Evolutionary conservation across 1,140 invertebrate genomes (phyloP).

Genomic region (Aphidius ervi): DNA sequence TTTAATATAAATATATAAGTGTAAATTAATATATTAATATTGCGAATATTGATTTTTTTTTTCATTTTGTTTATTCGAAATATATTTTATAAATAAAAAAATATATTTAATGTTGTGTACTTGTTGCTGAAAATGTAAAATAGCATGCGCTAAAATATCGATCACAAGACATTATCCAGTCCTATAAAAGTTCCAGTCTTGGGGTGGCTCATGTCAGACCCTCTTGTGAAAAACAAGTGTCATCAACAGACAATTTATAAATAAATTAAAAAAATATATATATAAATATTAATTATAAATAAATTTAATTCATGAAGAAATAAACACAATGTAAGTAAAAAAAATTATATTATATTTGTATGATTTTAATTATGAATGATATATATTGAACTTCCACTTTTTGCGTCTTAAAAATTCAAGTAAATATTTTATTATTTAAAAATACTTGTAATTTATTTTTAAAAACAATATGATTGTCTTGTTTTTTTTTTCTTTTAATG

Average conservation of each 20-base stretch:
- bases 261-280: not conserved
- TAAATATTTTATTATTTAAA: not conserved
- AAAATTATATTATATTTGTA: too few relatives aligned
- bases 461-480: not conserved
- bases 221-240: constrained; percentile 21
- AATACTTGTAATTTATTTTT: not conserved
- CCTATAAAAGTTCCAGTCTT: constrained; percentile 32
- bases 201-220: constrained; percentile 24
- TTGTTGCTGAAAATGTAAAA: constrained; percentile 17
- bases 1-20: too few relatives aligned
- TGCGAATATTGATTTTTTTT: too few relatives aligned
- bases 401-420: not conserved
- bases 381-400: too few relatives aligned
- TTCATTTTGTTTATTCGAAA: too few relatives aligned
- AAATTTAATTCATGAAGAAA: constrained; percentile 3
- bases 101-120: not conserved
- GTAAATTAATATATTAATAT: too few relatives aligned
- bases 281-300: not conserved
- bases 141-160: constrained; percentile 44
- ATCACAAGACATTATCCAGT: constrained; percentile 22
- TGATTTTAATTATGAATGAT: too few relatives aligned
- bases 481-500: not conserved
- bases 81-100: too few relatives aligned
- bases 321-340: not conserved
- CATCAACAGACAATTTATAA: not conserved